phyloP scores from a whole-genome alignment of 2,888 invertebrate species.

The Chironomus tentans region DNA sequence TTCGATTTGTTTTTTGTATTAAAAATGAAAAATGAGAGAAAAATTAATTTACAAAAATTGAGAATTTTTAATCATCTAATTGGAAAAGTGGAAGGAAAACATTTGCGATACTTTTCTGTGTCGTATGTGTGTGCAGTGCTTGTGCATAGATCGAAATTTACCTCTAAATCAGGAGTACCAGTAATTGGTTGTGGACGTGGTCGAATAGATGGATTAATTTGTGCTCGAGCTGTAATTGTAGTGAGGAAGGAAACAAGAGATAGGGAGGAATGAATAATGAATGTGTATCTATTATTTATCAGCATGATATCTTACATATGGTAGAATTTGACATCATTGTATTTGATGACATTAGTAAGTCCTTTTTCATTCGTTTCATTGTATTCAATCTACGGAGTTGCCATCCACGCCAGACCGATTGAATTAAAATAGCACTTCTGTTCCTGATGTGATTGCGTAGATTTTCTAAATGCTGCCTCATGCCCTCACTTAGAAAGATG shows the following conservation, averaged over 20 bases:
- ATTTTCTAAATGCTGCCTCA: slow-evolving; percentile 80
- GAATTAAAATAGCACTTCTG: slow-evolving; percentile 74
- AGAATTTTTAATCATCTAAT: too few species aligned
- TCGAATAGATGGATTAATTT: slow-evolving; percentile 47
- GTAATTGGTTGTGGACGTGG: slow-evolving; percentile 85
- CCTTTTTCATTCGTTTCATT: slow-evolving; percentile 38
- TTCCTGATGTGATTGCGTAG: slow-evolving; percentile 67
- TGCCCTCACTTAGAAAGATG: slow-evolving; percentile 88
- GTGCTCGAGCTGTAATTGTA: slow-evolving; percentile 13
- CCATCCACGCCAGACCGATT: slow-evolving; percentile 77
- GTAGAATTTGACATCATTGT: neutral
- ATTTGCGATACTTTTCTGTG: neutral
- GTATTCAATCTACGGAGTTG: slow-evolving; percentile 58
- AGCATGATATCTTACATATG: neutral
- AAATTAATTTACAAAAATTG: too few species aligned
- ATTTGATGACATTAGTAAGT: slow-evolving; percentile 9
- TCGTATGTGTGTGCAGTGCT: neutral
- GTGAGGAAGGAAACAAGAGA: too few species aligned
- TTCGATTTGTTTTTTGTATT: neutral
- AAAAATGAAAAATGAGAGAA: too few species aligned
- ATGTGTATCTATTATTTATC: neutral
- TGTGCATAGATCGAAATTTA: neutral
- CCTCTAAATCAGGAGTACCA: slow-evolving; percentile 48
- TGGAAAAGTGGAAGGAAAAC: too few species aligned
- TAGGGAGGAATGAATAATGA: slow-evolving; percentile 29